phyloP scores from a whole-genome alignment of 2,113 vertebrate species.

The Mormyrus iriodes region DNA sequence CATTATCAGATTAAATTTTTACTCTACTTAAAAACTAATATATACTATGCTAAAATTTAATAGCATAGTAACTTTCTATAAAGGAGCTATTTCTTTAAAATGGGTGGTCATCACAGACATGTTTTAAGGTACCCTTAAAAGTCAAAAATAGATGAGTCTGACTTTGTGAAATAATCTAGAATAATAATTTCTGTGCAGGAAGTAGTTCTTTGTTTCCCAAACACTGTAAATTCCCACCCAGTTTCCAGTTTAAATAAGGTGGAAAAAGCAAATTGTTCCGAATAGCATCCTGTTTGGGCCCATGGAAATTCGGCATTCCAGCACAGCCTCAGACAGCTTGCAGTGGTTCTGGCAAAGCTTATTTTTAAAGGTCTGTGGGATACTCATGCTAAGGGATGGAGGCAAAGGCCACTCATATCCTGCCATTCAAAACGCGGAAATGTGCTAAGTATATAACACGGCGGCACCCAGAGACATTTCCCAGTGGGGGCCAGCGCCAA shows the following conservation, averaged over 20 bases:
- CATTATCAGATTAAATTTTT: neutral
- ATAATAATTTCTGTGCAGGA: conserved; percentile 12
- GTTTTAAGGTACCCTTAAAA: neutral
- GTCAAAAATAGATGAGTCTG: neutral
- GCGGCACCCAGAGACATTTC: conserved; percentile 15
- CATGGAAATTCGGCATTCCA: conserved; percentile 13
- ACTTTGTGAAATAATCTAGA: neutral
- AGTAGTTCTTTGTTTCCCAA: conserved; percentile 21
- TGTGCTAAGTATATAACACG: conserved; percentile 30
- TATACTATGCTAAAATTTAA: neutral
- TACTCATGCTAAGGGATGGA: conserved; percentile 40
- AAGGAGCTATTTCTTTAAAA: neutral
- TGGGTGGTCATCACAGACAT: neutral
- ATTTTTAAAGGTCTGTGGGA: conserved; percentile 48
- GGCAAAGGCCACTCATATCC: conserved; percentile 56
- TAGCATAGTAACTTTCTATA: neutral
- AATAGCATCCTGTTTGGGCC: conserved; percentile 25
- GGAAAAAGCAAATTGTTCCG: conserved; percentile 20
- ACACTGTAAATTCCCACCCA: conserved; percentile 11
- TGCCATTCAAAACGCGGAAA: conserved; percentile 57
- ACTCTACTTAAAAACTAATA: neutral
- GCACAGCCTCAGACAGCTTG: neutral
- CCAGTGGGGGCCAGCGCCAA: neutral
- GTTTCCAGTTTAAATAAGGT: neutral
- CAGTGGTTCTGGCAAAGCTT: conserved; percentile 11